Conservation (phyloP, 2,113 vertebrate genomes). For the Athene noctua region DNA sequence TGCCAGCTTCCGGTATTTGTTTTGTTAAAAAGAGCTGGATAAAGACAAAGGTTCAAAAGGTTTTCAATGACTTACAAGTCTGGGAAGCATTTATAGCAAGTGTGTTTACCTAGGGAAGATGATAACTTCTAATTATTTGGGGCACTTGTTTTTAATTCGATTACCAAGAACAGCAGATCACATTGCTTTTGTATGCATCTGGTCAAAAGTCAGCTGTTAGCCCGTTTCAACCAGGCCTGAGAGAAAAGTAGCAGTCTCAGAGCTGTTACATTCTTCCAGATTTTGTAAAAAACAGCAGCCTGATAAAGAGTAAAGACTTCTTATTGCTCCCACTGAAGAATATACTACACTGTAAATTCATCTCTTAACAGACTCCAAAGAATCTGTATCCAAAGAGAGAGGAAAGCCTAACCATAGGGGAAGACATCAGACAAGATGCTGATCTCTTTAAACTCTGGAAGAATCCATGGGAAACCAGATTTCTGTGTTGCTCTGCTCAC, state of each 20-base stretch:
- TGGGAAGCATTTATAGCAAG: background rate
- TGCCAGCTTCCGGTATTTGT: constrained; percentile 11
- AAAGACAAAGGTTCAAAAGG: constrained; percentile 36
- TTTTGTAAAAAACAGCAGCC: background rate
- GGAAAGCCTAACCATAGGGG: background rate
- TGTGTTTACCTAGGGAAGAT: background rate
- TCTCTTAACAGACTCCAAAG: background rate
- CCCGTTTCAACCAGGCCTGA: background rate
- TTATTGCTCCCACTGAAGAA: background rate
- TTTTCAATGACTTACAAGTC: constrained; percentile 12
- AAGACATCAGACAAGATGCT: background rate
- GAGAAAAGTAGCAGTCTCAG: background rate
- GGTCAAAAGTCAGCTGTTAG: background rate
- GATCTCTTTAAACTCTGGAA: background rate
- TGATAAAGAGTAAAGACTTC: background rate
- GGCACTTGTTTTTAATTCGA: constrained; percentile 5
- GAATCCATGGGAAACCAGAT: background rate
- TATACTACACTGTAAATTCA: background rate
- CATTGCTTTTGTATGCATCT: background rate
- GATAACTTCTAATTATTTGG: background rate
- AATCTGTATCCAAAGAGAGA: background rate
- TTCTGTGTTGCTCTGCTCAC: background rate
- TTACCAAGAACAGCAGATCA: background rate
- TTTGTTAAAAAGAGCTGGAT: background rate
- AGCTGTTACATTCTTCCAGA: background rate